Evolutionary conservation across 2,113 vertebrate genomes (phyloP), one percentile per base, ranked within the genome.

Genomic region (Podarcis raffonei): DNA sequence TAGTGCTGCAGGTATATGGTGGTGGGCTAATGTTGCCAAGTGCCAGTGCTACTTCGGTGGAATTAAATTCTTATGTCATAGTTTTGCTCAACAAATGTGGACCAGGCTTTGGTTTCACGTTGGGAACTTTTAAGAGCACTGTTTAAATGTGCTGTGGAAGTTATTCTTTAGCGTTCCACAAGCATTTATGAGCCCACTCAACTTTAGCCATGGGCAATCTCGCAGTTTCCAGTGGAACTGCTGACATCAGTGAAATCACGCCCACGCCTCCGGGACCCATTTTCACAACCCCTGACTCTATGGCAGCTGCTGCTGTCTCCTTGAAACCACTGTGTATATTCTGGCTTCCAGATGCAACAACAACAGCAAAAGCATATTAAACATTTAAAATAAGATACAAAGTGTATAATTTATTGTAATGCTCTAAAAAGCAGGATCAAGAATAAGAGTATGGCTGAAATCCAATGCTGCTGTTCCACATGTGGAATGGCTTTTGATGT

Each of bases 261-360:
- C 0, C 0, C 0, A 0, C 0, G 0, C 0, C 1, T 39, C 57
- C 7, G 3, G 83, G 59, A 30, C 74, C 7, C 1, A 59, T 86
- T 74, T 39, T 23, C 4, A 37, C 16, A 77, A 23, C 35, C 6
- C 16, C 6, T 77, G 59, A 6, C 2, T 85, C 3, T 42, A 42
- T 76, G 25, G 15, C 57, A 20, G 16, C 59, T 62, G 15, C 59
- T 62, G 59, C 59, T 62, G 59, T 23, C 27, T 84, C 83, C 68
- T 74, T 84, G 20, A 79, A 79, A 79, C 25, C 20, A 74, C 39
- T 74, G 20, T 74, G 20, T 74, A 22, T 37, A 23, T 32, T 4
- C 48, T 71, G 39, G 39, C 32, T 74, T 42, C 42, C 20, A 32
- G 8, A 13, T 84, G 5, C 57, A 74, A 23, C 39, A 72, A 48